Evolutionary conservation across 1,140 invertebrate genomes (phyloP).

Genomic region (Aphelenchoides fujianensis): DNA sequence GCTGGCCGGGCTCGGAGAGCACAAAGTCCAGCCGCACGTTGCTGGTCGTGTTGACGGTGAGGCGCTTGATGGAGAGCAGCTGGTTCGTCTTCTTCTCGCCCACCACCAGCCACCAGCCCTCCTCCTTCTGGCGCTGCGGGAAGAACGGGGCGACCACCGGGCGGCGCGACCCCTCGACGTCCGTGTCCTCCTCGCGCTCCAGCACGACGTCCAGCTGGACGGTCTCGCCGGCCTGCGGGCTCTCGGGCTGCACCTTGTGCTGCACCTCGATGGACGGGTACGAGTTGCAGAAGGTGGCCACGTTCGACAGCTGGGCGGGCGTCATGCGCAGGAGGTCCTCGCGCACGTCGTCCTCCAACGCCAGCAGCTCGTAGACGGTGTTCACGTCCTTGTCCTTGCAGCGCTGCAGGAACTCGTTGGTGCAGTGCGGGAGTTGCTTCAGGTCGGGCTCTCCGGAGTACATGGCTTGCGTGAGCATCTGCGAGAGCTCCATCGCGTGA

Average conservation of each 20-base stretch:
- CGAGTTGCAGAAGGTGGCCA: slow-evolving; percentile 93
- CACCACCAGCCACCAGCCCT: slow-evolving; percentile 99
- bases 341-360: slow-evolving; percentile 89
- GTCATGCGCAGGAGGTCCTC: slow-evolving; percentile 78
- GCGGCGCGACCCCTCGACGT: slow-evolving; percentile 90
- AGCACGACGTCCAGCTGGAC: slow-evolving; percentile 72
- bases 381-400: slow-evolving; percentile 81
- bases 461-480: slow-evolving; percentile 99
- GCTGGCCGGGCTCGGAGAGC: slow-evolving; percentile 70
- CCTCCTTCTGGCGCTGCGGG: slow-evolving; percentile 89
- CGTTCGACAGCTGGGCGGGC: slow-evolving; percentile 87
- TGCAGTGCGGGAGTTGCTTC: slow-evolving; percentile 94
- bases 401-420: slow-evolving; percentile 79
- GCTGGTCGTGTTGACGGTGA: slow-evolving; percentile 76
- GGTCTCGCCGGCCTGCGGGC: slow-evolving; percentile 63
- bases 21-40: slow-evolving; percentile 92
- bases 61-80: slow-evolving; percentile 87
- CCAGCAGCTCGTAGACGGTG: slow-evolving; percentile 97
- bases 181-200: slow-evolving; percentile 86
- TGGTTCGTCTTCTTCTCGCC: slow-evolving; percentile 82
- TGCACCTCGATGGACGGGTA: slow-evolving; percentile 97
- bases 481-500: slow-evolving; percentile 96
- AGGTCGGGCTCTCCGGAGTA: slow-evolving; percentile 97
- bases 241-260: slow-evolving; percentile 82
- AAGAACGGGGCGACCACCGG: slow-evolving; percentile 96